A percentile compares a stretch with the other conserved stretches of the same genome.
phyloP scores from a whole-genome alignment of 2,113 vertebrate species.

The Syngnathus typhle region DNA sequence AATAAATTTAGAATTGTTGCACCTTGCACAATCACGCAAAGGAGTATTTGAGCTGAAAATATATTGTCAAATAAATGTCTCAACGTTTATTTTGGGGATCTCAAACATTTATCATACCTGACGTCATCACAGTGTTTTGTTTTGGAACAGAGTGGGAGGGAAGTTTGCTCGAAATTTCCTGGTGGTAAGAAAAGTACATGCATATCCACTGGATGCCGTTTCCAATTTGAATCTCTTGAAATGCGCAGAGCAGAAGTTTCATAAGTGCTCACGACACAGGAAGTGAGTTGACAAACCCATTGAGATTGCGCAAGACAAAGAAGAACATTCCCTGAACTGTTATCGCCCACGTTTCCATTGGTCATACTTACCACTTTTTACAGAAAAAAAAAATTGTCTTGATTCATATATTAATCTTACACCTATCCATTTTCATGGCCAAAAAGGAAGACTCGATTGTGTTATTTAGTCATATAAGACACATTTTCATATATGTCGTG shows the following conservation, averaged over 20 bases:
- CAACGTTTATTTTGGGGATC: not conserved
- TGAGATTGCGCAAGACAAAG: slow-evolving; percentile 10
- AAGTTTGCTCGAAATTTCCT: not conserved
- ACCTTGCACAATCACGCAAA: not conserved
- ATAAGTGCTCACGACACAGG: not conserved
- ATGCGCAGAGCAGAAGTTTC: slow-evolving; percentile 19
- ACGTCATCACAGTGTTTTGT: not conserved
- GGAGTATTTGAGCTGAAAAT: not conserved
- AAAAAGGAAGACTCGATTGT: not conserved
- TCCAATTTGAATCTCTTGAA: not conserved
- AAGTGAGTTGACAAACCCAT: slow-evolving; percentile 12
- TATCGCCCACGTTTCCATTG: not conserved
- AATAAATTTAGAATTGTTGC: not conserved
- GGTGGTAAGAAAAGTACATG: not conserved
- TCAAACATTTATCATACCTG: not conserved
- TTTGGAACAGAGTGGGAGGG: not conserved
- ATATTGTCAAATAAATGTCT: not conserved
- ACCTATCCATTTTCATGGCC: not conserved
- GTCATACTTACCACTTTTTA: not conserved
- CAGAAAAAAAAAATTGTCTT: no score
- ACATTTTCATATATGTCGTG: slow-evolving; percentile 49
- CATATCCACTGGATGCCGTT: not conserved
- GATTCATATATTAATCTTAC: no score
- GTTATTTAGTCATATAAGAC: slow-evolving; percentile 3
- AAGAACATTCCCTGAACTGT: not conserved